Percentiles rank a stretch among this genome's conserved stretches.
phyloP scores from a whole-genome alignment of 2,113 vertebrate genomes.

The Myocastor coypus region DNA sequence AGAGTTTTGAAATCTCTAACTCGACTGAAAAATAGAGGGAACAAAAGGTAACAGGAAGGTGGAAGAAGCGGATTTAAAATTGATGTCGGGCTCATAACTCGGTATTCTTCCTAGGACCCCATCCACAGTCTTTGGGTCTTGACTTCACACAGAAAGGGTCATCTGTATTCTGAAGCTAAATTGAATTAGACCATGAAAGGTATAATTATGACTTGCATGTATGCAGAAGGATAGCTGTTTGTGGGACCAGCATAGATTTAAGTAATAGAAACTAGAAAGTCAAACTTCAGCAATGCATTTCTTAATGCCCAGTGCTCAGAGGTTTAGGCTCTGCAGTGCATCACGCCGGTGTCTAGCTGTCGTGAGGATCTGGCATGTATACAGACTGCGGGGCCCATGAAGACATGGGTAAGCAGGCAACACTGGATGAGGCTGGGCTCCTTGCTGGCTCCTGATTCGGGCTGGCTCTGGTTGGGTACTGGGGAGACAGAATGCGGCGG shows the following conservation, averaged over 20 bases:
- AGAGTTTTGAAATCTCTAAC: slow-evolving; percentile 44
- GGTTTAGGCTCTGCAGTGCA: background rate
- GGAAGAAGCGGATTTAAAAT: background rate
- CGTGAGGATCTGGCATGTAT: background rate
- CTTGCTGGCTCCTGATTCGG: background rate
- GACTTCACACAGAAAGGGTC: background rate
- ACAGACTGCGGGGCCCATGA: background rate
- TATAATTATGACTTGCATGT: background rate
- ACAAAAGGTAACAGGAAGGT: background rate
- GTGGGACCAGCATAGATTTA: background rate
- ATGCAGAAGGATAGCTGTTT: background rate
- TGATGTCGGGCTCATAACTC: background rate
- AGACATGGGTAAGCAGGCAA: background rate
- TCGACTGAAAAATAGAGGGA: background rate
- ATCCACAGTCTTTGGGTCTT: background rate
- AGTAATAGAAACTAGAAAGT: background rate
- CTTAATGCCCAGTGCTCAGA: background rate
- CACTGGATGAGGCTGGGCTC: background rate
- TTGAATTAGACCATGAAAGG: background rate
- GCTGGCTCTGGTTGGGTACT: background rate
- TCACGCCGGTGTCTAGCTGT: background rate
- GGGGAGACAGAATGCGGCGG: background rate
- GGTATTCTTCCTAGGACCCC: background rate
- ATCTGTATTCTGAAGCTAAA: background rate
- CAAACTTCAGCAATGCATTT: slow-evolving; percentile 24